Base-by-base conservation (phyloP, 2,797 vertebrate species). In the Oceanodroma leucorhoa region DNA sequence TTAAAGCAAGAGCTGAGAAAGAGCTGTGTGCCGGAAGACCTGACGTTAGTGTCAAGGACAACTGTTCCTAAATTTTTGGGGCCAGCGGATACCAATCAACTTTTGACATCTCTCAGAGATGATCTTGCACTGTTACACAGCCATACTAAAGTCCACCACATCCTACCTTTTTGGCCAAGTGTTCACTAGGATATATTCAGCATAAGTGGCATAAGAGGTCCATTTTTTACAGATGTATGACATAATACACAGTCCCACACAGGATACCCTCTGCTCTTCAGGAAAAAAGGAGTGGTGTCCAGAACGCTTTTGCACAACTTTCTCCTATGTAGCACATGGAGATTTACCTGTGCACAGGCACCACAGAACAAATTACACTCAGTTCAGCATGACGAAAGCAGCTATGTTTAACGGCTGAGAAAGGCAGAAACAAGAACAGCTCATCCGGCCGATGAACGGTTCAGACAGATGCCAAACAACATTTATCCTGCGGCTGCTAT, bases 41-140 rank as follows among this genome's bases (percentile, higher is more conserved):
- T 4, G 27, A 48, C 3, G 1, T 21, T 14, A 53, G 34, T 1
- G 0, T 27, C 1, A 6, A 53, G 17, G 6, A 46, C 24, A 86
- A 51, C 22, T 8, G 5, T 8, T 76, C 9, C 70, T 34, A 15
- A 15, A 26, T 15, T 57, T 46, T 5, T 4, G 27, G 26, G 38
- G 13, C 16, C 29, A 34, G 8, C 6, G 15, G 80, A 40, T 40
- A 75, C 10, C 22, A 45, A 7, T 11, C 24, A 46, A 22, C 32
- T 88, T 92, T 9, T 57, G 41, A 26, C 20, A 24, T 51, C 86
- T 75, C 61, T 72, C 65, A 54, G 19, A 54, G 41, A 24, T 36
- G 22, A 81, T 14, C 36, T 22, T 60, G 53, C 30, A 58, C 20
- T 30, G 5, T 48, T 50, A 71, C 21, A 57, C 12, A 73, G 32